phyloP scores from a whole-genome alignment of 2,113 vertebrate genomes.

The Menura novaehollandiae region DNA sequence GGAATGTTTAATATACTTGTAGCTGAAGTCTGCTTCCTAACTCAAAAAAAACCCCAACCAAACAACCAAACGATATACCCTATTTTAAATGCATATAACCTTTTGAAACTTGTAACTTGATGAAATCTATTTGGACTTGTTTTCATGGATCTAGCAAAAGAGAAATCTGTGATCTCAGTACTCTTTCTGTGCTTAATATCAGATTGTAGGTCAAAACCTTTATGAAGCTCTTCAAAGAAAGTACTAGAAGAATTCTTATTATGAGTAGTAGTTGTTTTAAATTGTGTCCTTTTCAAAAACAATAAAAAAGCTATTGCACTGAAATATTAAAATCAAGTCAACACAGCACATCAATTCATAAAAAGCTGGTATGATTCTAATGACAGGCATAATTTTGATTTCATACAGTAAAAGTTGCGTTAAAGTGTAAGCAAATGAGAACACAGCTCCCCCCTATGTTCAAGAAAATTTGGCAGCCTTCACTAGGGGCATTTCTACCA shows the following conservation, averaged over 20 bases:
- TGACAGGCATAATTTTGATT: neutral
- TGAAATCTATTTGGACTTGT: constrained; percentile 8
- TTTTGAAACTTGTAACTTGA: constrained; percentile 19
- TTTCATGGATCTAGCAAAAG: neutral
- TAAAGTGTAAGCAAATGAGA: neutral
- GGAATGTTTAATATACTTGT: neutral
- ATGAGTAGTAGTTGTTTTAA: neutral
- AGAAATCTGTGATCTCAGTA: neutral
- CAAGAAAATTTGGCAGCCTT: neutral
- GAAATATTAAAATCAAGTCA: neutral
- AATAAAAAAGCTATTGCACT: neutral
- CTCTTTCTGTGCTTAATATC: neutral
- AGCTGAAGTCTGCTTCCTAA: constrained; percentile 4
- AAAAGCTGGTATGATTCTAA: neutral
- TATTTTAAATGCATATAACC: neutral
- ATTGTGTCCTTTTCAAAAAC: neutral
- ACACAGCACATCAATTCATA: neutral
- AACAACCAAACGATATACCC: no score
- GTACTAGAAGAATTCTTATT: neutral
- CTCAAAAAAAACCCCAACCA: no score
- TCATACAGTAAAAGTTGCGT: neutral
- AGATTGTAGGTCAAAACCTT: neutral
- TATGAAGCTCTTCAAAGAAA: neutral
- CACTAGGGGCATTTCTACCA: neutral
- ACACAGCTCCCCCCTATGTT: neutral